Conservation (phyloP, 2,113 vertebrate species). For the Polypterus senegalus region DNA sequence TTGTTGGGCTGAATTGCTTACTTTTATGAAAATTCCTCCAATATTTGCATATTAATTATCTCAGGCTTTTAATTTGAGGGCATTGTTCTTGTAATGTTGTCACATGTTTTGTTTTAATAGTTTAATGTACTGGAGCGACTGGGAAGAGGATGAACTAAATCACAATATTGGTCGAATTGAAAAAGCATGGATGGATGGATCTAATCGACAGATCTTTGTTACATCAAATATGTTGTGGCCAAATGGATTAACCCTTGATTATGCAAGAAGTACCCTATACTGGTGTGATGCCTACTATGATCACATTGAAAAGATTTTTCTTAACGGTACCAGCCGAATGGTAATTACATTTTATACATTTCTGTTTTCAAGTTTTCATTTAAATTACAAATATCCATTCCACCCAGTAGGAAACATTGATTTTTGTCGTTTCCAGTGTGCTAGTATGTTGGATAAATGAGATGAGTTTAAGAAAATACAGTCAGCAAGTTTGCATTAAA, state of each 20-base stretch:
- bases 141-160: constrained; percentile 95
- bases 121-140: constrained; percentile 99
- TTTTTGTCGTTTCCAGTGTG: no score
- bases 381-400: no score
- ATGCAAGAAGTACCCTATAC: constrained; percentile 68
- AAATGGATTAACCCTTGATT: constrained; percentile 89
- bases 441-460: no score
- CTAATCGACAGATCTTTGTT: constrained; percentile 78
- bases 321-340: constrained; percentile 88
- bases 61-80: no score
- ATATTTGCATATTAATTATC: no score
- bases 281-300: constrained; percentile 98
- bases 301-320: constrained; percentile 88
- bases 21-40: no score
- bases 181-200: constrained; percentile 95
- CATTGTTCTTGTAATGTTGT: background rate
- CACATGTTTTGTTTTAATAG: constrained; percentile 36
- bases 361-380: no score
- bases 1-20: no score
- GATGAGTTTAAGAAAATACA: no score
- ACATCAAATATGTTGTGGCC: constrained; percentile 98
- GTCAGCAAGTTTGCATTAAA: no score
- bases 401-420: no score
- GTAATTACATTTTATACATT: constrained; percentile 40
- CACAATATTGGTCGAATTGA: constrained; percentile 94